Base-by-base conservation (phyloP, 2,888 invertebrate genomes). In the Fragum whitleyi region DNA sequence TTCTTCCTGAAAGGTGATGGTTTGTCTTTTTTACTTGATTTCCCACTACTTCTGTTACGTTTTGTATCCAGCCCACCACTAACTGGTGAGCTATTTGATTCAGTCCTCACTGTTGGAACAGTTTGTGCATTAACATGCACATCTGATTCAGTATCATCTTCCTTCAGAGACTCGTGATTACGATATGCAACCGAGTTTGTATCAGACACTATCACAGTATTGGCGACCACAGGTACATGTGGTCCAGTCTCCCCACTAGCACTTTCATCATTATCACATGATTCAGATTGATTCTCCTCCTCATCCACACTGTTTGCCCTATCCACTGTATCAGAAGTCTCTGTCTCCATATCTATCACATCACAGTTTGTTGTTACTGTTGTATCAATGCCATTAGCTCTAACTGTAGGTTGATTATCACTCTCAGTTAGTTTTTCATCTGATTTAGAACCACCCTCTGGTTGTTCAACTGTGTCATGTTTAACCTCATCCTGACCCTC, bases 1-100 rank as follows among this genome's bases (percentile, higher is more conserved):
- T 84, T 84, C 55, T 84, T 84, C 78, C 78, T 84, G 21, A 84
- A 57, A 29, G 84, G 78, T 29, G 78, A 61, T n/a, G 74, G 74
- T 76, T 84, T 84, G 61, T 80, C 84, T 62, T 84, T 84, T 59
- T 84, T 84, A 23, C 59, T 42, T 1, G 74, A 55, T 59, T 79
- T 79, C 5, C 83, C 77, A 29, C 61, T 62, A 26, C 69, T 75
- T 14, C 79, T 72, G 32, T 32, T 39, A 9, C 36, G 16, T 11
- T 29, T 57, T 14, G 26, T 42, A 16, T 72, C 72, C 23, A 16
- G 42, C 1, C 42, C 47, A 6, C 39, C 59, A 6, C 11, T 72
- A 21, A 28, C 28, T 16, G 72, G 72, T 32, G 72, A 61, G 16
- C 39, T 57, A 14, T 23, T 70, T 6, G 26, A 14, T 28, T 72